Evolutionary conservation across 2,797 vertebrate genomes (phyloP), one percentile per base, ranked within the genome.

Genomic region (Yasuhikotakia modesta): DNA sequence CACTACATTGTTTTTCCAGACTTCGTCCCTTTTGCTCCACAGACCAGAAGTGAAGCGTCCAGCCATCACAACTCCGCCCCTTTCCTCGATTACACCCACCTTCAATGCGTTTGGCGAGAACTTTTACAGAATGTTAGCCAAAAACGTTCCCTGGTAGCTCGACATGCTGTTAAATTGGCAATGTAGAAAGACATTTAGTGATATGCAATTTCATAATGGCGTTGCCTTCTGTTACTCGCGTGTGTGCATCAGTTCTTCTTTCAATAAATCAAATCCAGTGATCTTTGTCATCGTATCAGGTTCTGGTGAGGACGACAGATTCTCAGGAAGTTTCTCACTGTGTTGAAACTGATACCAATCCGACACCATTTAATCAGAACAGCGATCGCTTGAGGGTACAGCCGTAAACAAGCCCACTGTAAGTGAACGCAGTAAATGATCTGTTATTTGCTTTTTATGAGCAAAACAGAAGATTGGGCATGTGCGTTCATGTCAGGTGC

Each of bases 401-500:
- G 30, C 72, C 67, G 48, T 78, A 70, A 82, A 82, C 65, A 68
- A 19, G 17, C 71, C 64, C 32, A 63, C 66, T 30, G 19, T 11
- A 46, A 67, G n/a, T 76, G 48, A 64, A 76, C 10, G 17, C 8
- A 48, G 22, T 80, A 78, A 85, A 82, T 79, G 67, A 71, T 32
- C 61, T 73, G 77, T 78, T 70, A 71, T 78, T 71, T 53, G 57
- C 8, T 30, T 71, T 82, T 84, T 75, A 79, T 63, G 69, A 60
- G 53, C 46, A 67, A 75, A 78, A 71, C 61, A 65, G 66, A 82
- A 81, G 70, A 73, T 17, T 21, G 71, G 79, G 69, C 68, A 69
- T 85, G 82, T 79, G 22, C 72, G 48, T 14, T 67, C 69, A 66
- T 76, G 58, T 67, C 71, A 71, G 78, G 74, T 71, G 50, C 48